Evolutionary conservation across 2,113 vertebrate genomes (phyloP).

Genomic region (Colinus virginianus): DNA sequence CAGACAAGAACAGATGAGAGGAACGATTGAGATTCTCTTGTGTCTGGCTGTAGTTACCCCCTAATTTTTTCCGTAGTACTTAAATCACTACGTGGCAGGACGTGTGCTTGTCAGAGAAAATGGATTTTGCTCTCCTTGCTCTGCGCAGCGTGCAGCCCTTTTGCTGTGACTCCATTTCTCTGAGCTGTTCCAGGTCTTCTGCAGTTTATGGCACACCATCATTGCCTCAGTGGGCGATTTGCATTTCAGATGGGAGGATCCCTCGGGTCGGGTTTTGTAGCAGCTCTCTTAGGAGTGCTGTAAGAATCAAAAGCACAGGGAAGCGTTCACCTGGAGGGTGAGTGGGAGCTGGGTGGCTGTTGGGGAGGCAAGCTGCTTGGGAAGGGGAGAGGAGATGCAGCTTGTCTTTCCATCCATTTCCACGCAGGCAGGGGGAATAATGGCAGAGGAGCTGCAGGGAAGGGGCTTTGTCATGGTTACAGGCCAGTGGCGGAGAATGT

Average conservation of each 20-base stretch:
- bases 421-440: conserved; percentile 77
- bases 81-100: background rate
- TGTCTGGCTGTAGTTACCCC: background rate
- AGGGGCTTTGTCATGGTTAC: conserved; percentile 82
- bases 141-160: conserved; percentile 12
- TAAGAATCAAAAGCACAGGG: background rate
- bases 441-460: conserved; percentile 65
- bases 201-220: conserved; percentile 63
- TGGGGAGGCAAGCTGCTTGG: conserved; percentile 20
- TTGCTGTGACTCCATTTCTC: conserved; percentile 62
- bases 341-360: background rate
- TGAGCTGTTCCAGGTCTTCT: conserved; percentile 43
- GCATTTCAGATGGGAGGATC: conserved; percentile 60
- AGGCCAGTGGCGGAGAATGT: conserved; percentile 80
- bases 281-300: background rate
- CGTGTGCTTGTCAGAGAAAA: conserved; percentile 3
- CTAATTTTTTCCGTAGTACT: background rate
- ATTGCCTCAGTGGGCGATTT: conserved; percentile 63
- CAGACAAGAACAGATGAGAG: conserved; percentile 1
- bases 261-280: conserved; percentile 11
- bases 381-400: conserved; percentile 29
- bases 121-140: conserved; percentile 17
- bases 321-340: background rate
- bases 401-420: conserved; percentile 63
- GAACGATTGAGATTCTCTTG: background rate